Base-by-base conservation (phyloP, 2,888 invertebrate genomes). In the Stenchaetothrips biformis region DNA sequence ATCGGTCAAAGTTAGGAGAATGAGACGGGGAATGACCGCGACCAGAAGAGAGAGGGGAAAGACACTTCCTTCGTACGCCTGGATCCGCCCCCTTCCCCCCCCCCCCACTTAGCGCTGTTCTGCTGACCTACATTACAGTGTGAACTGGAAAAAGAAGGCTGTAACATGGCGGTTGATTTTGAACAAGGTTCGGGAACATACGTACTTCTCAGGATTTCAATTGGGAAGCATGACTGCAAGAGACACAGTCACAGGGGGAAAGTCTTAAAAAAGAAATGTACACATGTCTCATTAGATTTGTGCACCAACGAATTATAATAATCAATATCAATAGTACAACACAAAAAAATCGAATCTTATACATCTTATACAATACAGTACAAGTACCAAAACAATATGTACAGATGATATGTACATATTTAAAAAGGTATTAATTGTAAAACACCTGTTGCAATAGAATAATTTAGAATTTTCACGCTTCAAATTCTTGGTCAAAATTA, bases 381-480 rank as follows among this genome's bases (percentile, higher is more conserved):
- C n/a, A 74, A 74, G n/a, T 25, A 37, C 37, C 37, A 37, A 37
- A 37, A 37, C 37, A 25, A 25, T 74, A 9, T 74, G 9, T 25
- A 21, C 18, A 67, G 21, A 25, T n/a, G 11, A 25, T 11, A 7
- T 11, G 16, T 21, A 8, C 67, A 74, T 25, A 74, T 11, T 74
- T 21, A 21, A 25, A 25, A 9, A 53, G 53, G 16, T 16, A 53
- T 9, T 25, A 21, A 21, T 74, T 37, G 9, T 3, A 74, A 74
- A 25, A 25, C 25, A 74, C 25, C 21, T 7, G 21, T 74, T 3
- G 25, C 21, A 25, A 8, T 7, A 8, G 11, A 59, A 18, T 74
- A 8, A 21, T 74, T 74, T 74, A 74, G 67, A 74, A 74, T 74
- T 25, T 7, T 74, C 25, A 74, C 67, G 67, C 67, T 74, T 74